Percentiles rank a stretch among this genome's conserved stretches.
Conservation (phyloP, 2,888 invertebrate species). For the Epiblema foenella region DNA sequence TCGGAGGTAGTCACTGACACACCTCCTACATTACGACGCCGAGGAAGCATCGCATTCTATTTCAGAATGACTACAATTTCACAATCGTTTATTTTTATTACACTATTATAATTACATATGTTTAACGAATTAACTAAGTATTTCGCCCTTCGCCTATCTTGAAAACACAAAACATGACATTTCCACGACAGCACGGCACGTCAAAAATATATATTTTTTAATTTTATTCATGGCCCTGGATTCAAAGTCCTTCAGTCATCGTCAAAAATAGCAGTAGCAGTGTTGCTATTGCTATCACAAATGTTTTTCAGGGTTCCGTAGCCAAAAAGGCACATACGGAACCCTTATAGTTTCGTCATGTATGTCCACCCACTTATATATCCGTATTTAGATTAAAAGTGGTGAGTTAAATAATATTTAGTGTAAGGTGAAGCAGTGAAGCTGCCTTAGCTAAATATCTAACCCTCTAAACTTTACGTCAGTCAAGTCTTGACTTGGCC, state of each 20-base stretch:
- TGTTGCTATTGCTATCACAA: too few species aligned
- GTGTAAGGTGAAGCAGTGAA: background rate
- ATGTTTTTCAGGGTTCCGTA: background rate
- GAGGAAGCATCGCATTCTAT: constrained; percentile 82
- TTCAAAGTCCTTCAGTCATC: too few species aligned
- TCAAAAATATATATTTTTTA: too few species aligned
- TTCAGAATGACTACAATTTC: constrained; percentile 37
- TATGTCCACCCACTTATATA: too few species aligned
- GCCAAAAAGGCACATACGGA: background rate
- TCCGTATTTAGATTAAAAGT: background rate
- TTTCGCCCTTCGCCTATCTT: constrained; percentile 5
- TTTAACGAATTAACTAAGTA: constrained; percentile 4
- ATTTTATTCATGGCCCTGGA: too few species aligned
- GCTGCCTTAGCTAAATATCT: background rate
- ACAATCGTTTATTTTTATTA: constrained; percentile 12
- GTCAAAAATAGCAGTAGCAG: background rate
- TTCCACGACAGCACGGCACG: constrained; percentile 41
- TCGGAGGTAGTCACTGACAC: constrained; percentile 62
- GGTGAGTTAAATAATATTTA: background rate
- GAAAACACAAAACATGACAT: constrained; percentile 43
- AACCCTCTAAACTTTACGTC: constrained; percentile 3
- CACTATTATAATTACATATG: background rate
- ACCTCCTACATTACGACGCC: constrained; percentile 79
- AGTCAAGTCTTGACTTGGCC: constrained; percentile 1
- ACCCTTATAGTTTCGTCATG: background rate